Evolutionary conservation across 2,113 vertebrate genomes (phyloP).

Genomic region (Nycticryphes semicollaris): DNA sequence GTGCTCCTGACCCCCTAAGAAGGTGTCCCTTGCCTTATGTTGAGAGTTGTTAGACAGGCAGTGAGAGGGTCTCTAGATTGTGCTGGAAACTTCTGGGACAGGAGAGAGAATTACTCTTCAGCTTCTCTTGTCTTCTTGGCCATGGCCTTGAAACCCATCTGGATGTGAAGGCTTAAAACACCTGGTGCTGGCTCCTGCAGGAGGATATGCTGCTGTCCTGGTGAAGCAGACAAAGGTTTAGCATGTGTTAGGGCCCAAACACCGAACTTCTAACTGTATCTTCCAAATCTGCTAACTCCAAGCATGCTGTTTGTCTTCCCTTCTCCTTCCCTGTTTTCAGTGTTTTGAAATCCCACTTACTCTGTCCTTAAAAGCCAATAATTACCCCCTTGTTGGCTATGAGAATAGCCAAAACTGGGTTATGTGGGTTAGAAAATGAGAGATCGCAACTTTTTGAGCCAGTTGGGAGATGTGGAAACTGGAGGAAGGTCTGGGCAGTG

Average conservation of each 20-base stretch:
- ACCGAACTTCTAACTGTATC: neutral
- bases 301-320: no score
- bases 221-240: neutral
- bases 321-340: neutral
- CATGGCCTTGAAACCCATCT: neutral
- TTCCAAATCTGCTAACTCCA: neutral
- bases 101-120: neutral
- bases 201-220: rapidly evolving
- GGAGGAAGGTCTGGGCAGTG: neutral
- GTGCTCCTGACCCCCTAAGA: no score
- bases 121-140: neutral
- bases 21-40: no score
- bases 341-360: neutral
- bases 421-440: neutral
- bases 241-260: rapidly evolving
- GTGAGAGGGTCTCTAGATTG: neutral
- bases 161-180: neutral
- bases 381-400: neutral
- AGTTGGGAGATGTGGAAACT: neutral
- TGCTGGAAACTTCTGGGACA: neutral
- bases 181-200: neutral
- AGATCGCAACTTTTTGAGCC: neutral
- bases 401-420: neutral
- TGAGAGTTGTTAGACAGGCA: neutral
- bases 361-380: neutral